Conservation (phyloP, 2,888 invertebrate species). For the Hypena proboscidalis region DNA sequence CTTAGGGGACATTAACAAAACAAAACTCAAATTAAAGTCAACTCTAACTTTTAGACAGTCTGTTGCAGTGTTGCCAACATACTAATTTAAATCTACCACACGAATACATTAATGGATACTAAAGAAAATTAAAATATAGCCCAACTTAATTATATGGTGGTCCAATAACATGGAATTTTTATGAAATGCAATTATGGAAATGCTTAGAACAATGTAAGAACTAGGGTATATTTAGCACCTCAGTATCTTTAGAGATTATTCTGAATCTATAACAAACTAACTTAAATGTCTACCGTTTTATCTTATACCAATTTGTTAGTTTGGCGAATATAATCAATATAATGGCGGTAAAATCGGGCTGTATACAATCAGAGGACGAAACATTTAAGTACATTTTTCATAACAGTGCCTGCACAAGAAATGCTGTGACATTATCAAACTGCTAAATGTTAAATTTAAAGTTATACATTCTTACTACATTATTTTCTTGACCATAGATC, state of each 20-base stretch:
- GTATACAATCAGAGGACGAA: slow-evolving; percentile 11
- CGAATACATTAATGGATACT: slow-evolving; percentile 17
- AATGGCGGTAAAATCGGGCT: slow-evolving; percentile 33
- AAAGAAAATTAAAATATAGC: slow-evolving; percentile 21
- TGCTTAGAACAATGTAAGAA: slow-evolving; percentile 43
- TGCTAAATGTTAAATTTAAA: too few species aligned
- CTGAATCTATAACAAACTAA: slow-evolving; percentile 59
- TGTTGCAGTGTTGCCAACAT: slow-evolving; percentile 33
- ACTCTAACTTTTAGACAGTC: too few species aligned
- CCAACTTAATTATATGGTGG: slow-evolving; percentile 41
- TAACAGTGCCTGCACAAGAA: too few species aligned
- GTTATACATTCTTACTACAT: too few species aligned
- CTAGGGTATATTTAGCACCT: slow-evolving; percentile 65
- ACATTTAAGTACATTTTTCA: too few species aligned
- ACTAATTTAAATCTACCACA: slow-evolving; percentile 13
- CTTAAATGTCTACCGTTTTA: slow-evolving; percentile 47
- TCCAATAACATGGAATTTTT: slow-evolving; percentile 48
- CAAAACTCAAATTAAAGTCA: not conserved
- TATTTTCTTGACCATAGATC: too few species aligned
- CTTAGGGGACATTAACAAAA: not conserved
- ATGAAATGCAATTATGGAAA: slow-evolving; percentile 45
- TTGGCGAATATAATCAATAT: slow-evolving; percentile 49
- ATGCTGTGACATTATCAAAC: too few species aligned
- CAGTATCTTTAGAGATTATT: slow-evolving; percentile 61
- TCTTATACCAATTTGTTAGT: slow-evolving; percentile 57